phyloP scores from a whole-genome alignment of 2,888 invertebrate genomes.

The Chymomyza procnemis region DNA sequence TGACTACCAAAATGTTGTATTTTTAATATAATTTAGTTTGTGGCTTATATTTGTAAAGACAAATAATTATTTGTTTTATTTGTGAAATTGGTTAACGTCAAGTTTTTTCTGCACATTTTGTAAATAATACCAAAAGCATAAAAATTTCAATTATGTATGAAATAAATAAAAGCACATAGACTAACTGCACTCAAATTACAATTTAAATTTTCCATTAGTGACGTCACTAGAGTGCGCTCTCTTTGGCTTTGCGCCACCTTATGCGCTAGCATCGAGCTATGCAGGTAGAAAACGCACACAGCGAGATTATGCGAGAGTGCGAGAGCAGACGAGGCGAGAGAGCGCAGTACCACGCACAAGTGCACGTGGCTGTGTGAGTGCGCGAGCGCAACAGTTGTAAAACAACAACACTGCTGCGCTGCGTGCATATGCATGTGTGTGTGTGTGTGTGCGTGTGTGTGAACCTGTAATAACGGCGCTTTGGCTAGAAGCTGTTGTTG shows the following conservation, averaged over 20 bases:
- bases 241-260: not conserved
- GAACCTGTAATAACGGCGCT: conserved; percentile 31
- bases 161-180: too few relatives aligned
- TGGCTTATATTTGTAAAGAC: too few relatives aligned
- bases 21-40: too few relatives aligned
- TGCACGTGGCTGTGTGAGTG: conserved; percentile 3
- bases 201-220: too few relatives aligned
- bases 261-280: not conserved
- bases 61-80: too few relatives aligned
- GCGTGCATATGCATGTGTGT: conserved; percentile 11
- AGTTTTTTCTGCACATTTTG: too few relatives aligned
- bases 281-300: not conserved
- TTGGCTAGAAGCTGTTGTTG: conserved; percentile 9
- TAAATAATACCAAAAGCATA: too few relatives aligned
- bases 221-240: not conserved
- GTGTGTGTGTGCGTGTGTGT: conserved; percentile 11
- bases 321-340: conserved; percentile 20
- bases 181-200: too few relatives aligned
- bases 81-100: too few relatives aligned
- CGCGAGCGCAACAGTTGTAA: not conserved
- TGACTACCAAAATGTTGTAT: too few relatives aligned
- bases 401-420: not conserved
- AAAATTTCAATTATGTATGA: too few relatives aligned
- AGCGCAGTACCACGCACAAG: conserved; percentile 49
- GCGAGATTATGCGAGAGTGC: conserved; percentile 10